Evolutionary conservation across 2,888 invertebrate species (phyloP), one percentile per base, ranked within the genome.

Genomic region (Caenorhabditis sinica): DNA sequence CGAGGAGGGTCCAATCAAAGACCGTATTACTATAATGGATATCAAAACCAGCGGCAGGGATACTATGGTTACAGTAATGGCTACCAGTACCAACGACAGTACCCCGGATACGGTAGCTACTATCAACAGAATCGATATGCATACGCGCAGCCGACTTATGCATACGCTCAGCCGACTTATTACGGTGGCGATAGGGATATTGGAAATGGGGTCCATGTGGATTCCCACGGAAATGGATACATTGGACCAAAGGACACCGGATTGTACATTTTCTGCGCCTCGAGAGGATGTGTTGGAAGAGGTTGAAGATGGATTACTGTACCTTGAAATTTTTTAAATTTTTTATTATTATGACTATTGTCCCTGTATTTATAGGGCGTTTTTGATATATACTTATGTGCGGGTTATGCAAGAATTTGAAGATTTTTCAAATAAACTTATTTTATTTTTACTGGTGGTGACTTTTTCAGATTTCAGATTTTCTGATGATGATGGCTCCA

Each of bases 151-250:
- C 43, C 20, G 15, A 17, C 15, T n/a, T 60, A 60, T 60, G 28
- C 66, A 1, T 43, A 63, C 13, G 6, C 63, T 25, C 40, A 30
- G 8, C 51, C 28, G 11, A 23, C 20, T 25, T 69, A 69, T 40
- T 30, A 28, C 13, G 15, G 43, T 45, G 68, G 68, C 3, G 68
- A 69, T 40, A 15, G 25, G 9, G 25, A 69, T 25, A 69, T 69
- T 53, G 68, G 68, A 36, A 53, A 53, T 20, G 68, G 68, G 2
- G 28, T 69, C n/a, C 68, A 69, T 25, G 36, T 69, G 53, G 68
- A 69, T 69, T 69, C 68, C 11, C 68, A 69, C 36, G 68, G 68
- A 33, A 69, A 69, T 17, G 51, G 53, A 25, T 69, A 69, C 17
- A 53, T 69, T 40, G 68, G 68, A 53, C 15, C 51, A n/a, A 69